Evolutionary conservation across 1,140 invertebrate species (phyloP), one percentile per base, ranked within the genome.

Genomic region (Sitodiplosis mosellana): DNA sequence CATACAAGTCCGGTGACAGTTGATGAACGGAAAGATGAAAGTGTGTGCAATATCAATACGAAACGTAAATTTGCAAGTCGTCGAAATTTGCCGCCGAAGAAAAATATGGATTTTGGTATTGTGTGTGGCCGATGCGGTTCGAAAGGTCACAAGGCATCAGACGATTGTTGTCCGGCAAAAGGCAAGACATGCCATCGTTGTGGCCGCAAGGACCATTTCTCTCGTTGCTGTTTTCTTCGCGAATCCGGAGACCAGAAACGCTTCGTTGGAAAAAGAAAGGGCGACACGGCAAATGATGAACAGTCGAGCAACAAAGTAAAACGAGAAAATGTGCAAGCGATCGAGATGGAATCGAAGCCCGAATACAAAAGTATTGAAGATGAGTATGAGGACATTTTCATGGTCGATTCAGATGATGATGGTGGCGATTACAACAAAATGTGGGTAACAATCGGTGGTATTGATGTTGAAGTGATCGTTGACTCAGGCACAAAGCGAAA

Each of bases 81-180:
- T 7, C 7, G 18, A 11, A 41, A 8, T 41, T 17, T 18, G 17
- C 11, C 17, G 11, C 10, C 6, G 17, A 41, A 15, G 17, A 10
- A 19, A n/a, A n/a, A n/a, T n/a, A n/a, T n/a, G n/a, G n/a, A n/a
- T n/a, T n/a, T n/a, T n/a, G n/a, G n/a, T n/a, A n/a, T n/a, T n/a
- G 38, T 14, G 4, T 47, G 46, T 47, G 22, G 33, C 3, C 27
- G 46, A 17, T 47, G 46, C 21, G 46, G 46, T 2, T 17, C 7
- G 7, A 47, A 8, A 12, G 46, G 46, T 3, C 46, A 47, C 19
- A 47, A 36, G 19, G n/a, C 46, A 2, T 17, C 14, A 12, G 46
- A 47, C 15, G 34, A 10, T 2, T 37, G n/a, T 2, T 47, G 46
- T n/a, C 46, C 46, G 21, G 46, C 46, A 2, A 47, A 47, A 38